Evolutionary conservation across 2,113 vertebrate species (phyloP), one percentile per base, ranked within the genome.

Genomic region (Dissostichus mawsoni): DNA sequence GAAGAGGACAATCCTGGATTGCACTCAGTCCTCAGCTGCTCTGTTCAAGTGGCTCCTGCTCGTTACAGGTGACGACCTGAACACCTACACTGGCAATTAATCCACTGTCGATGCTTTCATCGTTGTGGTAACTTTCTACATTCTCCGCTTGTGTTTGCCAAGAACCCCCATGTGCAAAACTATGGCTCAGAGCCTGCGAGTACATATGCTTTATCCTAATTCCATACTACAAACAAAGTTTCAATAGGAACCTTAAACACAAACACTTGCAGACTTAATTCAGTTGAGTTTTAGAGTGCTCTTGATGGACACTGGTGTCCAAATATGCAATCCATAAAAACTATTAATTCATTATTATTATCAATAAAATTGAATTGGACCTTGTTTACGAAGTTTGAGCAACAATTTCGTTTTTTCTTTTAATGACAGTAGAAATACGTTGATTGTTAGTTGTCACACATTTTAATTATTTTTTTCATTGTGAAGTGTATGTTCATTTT

Each of bases 11-110:
- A 74, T 83, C 2, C 52, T 5, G 53, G 44, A 47, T 23, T 56
- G 74, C 78, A 25, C 72, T 62, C 78, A 12, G 83, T 61, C 69
- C 77, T 90, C 72, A 1, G 72, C 51, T 2, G 85, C 44, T 74
- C 70, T 9, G 71, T 63, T 72, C 47, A 79, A 80, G 81, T 63
- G 83, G 52, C 70, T 72, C 69, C 55, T 17, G 64, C 70, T 80
- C 52, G n/a, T 74, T 72, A 73, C 81, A 83, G 83, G 80, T 84
- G 89, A 72, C 11, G 70, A 87, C 88, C 78, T 5, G 17, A 69
- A 78, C 80, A 82, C 83, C 69, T 63, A 51, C 69, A 44, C 68
- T 51, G 17, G 3, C 25, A 65, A 79, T 82, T 64, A 85, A 77
- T 79, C 44, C 66, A n/a, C 69, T n/a, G 52, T 29, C 2, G 4